Conservation (phyloP, 2,113 vertebrate species). For the Chlorocebus sabaeus region DNA sequence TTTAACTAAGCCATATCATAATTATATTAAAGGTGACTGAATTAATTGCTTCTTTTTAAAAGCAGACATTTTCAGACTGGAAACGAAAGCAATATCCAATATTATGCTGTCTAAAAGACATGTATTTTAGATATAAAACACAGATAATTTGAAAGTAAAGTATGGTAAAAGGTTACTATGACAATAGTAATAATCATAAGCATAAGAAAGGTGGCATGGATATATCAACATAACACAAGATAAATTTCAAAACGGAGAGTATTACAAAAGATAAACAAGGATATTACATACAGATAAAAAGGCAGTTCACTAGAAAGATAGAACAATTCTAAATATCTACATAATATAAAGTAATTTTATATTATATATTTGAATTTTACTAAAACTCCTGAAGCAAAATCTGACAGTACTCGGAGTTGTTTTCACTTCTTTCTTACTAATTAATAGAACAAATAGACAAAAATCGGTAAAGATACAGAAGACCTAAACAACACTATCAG, state of each 20-base stretch:
- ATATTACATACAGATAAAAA: background rate
- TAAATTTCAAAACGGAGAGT: background rate
- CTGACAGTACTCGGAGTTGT: background rate
- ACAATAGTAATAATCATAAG: background rate
- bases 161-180: background rate
- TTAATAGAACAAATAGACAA: background rate
- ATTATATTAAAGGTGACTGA: background rate
- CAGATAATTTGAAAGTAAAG: background rate
- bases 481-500: background rate
- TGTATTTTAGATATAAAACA: background rate
- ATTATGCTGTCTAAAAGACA: background rate
- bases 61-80: background rate
- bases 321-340: background rate
- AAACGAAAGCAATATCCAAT: background rate
- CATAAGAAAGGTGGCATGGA: background rate
- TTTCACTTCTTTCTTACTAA: background rate
- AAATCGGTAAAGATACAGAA: background rate
- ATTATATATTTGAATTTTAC: background rate
- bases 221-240: background rate
- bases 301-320: background rate
- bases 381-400: background rate
- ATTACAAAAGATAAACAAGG: background rate
- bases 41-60: background rate
- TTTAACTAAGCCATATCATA: background rate
- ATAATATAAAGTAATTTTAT: background rate